Base-by-base conservation (phyloP, 2,113 vertebrate species). In the Naja naja region DNA sequence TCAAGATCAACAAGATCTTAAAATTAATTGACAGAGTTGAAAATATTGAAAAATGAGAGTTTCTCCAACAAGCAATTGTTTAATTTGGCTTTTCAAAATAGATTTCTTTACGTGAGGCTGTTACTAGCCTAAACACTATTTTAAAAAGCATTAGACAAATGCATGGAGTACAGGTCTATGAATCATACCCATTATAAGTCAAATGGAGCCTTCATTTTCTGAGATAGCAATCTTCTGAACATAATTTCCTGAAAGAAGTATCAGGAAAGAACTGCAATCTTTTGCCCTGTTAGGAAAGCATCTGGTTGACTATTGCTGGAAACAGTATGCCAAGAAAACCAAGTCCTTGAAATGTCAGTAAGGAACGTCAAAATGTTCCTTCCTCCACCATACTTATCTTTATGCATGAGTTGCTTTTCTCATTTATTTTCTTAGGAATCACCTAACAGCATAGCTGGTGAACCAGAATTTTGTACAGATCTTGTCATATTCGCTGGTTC, bases 351-450 rank as follows among this genome's bases (percentile, higher is more conserved):
- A 91, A 94, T 53, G 6, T 11, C 58, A 90, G 91, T n/a, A 49
- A 54, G 6, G 81, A 54, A 53, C 10, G 23, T 54, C 58, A 34
- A 86, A 94, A 53, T 1, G 43, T 88, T 2, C 0, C 85, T 89
- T 39, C 74, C 20, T 1, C 87, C 18, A 6, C 87, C 18, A 6
- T 30, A 93, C 91, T 54, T 92, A 52, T 64, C 3, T 92, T 93
- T 55, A 22, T 92, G 47, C 0, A 58, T 55, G 93, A 14, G 74
- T 92, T 85, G 16, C 89, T 96, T 89, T 92, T 90, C 81, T 92
- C 1, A 34, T 85, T 94, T 89, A 69, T 90, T 94, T 96, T 91
- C 43, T 49, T 89, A 94, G 93, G 88, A 90, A 92, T 47, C 23
- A 86, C 89, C 30, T 95, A 85, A 88, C 74, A 93, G 8, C 1